Conservation (phyloP, 2,888 invertebrate genomes). For the Antitype chi region DNA sequence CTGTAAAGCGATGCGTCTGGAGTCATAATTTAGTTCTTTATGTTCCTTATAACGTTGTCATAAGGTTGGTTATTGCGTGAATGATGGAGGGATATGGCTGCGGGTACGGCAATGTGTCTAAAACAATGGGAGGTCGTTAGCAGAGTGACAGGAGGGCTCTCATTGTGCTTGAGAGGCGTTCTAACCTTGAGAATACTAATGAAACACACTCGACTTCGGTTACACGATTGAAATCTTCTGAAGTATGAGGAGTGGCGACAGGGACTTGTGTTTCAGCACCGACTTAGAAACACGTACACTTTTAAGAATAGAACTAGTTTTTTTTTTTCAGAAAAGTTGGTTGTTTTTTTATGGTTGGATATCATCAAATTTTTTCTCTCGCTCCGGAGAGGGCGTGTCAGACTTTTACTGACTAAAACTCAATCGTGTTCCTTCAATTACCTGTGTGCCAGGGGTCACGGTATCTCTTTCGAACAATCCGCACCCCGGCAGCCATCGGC, state of each 20-base stretch:
- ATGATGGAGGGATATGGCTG: slow-evolving; percentile 36
- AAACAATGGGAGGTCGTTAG: slow-evolving; percentile 67
- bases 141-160: slow-evolving; percentile 61
- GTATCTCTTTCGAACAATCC: too few species aligned
- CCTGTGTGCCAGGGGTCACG: too few species aligned
- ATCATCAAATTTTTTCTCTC: too few species aligned
- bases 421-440: too few species aligned
- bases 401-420: too few species aligned
- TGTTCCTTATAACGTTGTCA: slow-evolving; percentile 39
- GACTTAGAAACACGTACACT: background rate
- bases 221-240: slow-evolving; percentile 61
- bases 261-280: background rate
- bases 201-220: slow-evolving; percentile 59
- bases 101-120: slow-evolving; percentile 59
- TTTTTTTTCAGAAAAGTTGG: background rate
- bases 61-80: slow-evolving; percentile 49
- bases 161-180: slow-evolving; percentile 59
- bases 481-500: too few species aligned
- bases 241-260: slow-evolving; percentile 35
- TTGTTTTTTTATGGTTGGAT: too few species aligned
- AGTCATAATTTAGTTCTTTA: slow-evolving; percentile 47
- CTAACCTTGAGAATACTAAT: slow-evolving; percentile 65
- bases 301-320: background rate
- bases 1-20: slow-evolving; percentile 31
- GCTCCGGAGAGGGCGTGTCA: too few species aligned